Conservation (phyloP, 35 echinoderm and acorn worm species). For the Apostichopus californicus region DNA sequence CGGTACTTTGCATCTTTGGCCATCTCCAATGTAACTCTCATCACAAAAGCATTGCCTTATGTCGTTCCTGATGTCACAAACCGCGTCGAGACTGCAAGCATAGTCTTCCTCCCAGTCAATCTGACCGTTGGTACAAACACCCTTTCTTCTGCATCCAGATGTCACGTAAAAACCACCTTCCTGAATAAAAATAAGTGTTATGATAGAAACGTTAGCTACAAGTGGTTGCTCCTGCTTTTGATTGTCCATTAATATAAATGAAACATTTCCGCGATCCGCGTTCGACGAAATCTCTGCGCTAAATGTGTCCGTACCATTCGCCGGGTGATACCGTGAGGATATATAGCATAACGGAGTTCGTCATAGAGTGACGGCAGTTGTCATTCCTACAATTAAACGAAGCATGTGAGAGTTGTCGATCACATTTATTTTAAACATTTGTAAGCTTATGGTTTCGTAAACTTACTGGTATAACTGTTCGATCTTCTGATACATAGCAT, state of each 20-base stretch:
- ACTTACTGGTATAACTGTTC: conserved; percentile 3
- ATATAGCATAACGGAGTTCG: too few relatives aligned
- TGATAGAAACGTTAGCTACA: too few relatives aligned
- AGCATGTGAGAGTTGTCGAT: too few relatives aligned
- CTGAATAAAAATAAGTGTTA: neutral
- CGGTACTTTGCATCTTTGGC: neutral
- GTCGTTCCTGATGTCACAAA: neutral
- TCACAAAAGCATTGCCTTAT: conserved; percentile 17
- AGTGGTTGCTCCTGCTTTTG: too few relatives aligned
- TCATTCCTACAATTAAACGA: too few relatives aligned
- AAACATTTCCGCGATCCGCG: neutral
- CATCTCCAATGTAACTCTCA: neutral
- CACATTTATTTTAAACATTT: neutral
- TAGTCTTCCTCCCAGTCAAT: neutral
- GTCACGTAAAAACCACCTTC: neutral
- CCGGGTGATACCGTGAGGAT: too few relatives aligned
- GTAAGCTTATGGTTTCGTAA: neutral
- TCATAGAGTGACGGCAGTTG: too few relatives aligned
- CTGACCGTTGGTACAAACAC: neutral
- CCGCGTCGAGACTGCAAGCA: neutral
- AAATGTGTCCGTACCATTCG: too few relatives aligned
- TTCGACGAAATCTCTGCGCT: neutral
- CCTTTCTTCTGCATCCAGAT: neutral
- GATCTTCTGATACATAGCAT: neutral
- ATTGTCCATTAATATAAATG: neutral